Evolutionary conservation across 2,113 vertebrate genomes (phyloP), one percentile per base, ranked within the genome.

Genomic region (Arenaria interpres): DNA sequence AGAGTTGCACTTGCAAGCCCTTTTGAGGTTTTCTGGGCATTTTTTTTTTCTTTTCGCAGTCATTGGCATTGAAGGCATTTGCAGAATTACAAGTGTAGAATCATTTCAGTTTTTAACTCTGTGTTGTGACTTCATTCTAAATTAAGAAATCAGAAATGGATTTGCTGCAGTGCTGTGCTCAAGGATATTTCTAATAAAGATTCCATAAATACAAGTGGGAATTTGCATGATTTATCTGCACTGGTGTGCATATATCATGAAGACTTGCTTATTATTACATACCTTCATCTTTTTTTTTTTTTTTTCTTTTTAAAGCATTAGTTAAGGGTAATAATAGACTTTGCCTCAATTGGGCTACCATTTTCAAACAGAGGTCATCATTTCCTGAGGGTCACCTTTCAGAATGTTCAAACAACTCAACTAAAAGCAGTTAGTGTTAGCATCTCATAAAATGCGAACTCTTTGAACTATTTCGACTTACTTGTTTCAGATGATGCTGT

Each of bases 401-500:
- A 59, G 37, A 51, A 33, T 48, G 18, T 39, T 80, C 27, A 53
- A 60, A 50, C 19, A 67, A 54, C 21, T 33, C 39, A 48, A 2
- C 9, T 83, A 46, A 88, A 83, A 86, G 27, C 28, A 68, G 18
- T 79, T 60, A 59, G 27, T 67, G 8, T 45, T 64, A 45, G 22
- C 10, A 20, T 53, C 19, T 91, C 7, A 6, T 43, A 33, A 69
- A 81, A 81, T 22, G 35, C 76, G 27, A 79, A 12, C 15, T 63
- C 35, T 63, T 12, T 14, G 8, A 60, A 78, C 30, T 7, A 3
- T 80, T 85, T 81, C 12, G 2, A 15, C 72, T 91, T 96, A 4
- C 91, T 84, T 43, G 0, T 95, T 96, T 83, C 64, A 98, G 97
- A 73, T 93, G 46, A 48, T 43, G 5, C 37, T 84, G 62, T 60